A percentile compares a stretch with the other conserved stretches of the same genome.
Evolutionary conservation across 2,113 vertebrate species (phyloP).

Genomic region (Terrapene triunguis): DNA sequence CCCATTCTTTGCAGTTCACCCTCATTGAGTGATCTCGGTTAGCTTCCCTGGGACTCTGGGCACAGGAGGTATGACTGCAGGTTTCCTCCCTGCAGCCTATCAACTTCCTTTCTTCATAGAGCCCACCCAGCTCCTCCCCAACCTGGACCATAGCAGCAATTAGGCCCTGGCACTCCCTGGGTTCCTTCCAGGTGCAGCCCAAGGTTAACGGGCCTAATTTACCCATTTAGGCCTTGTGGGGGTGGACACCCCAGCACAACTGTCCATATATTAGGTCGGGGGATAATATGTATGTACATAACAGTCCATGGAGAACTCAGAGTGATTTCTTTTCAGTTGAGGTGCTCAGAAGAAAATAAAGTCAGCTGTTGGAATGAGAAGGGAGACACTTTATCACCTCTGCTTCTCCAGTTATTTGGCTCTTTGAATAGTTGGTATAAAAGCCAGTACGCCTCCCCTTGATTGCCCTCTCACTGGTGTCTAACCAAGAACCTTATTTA

Average conservation of each 20-base stretch:
- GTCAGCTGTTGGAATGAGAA: slow-evolving; percentile 35
- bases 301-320: not conserved
- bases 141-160: not conserved
- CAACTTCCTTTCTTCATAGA: not conserved
- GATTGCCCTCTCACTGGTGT: slow-evolving; percentile 41
- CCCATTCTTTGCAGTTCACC: too few species aligned
- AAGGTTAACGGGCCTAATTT: not conserved
- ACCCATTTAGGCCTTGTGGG: not conserved
- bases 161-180: not conserved
- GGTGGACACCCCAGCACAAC: too few species aligned
- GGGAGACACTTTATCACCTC: slow-evolving; percentile 2
- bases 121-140: not conserved
- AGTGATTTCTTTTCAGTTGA: slow-evolving; percentile 3
- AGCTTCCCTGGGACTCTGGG: too few species aligned
- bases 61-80: not conserved
- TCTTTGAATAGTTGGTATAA: slow-evolving; percentile 58
- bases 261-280: too few species aligned
- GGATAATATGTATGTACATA: not conserved
- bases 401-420: slow-evolving; percentile 53
- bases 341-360: not conserved
- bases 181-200: not conserved
- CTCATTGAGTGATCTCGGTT: too few species aligned
- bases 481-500: slow-evolving; percentile 41
- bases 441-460: slow-evolving; percentile 55
- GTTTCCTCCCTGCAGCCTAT: not conserved